These are phyloP conservation scores for Norana najaformis DNA, from an alignment of 2,888 invertebrate genomes.

Conservation along the genomic window DNA sequence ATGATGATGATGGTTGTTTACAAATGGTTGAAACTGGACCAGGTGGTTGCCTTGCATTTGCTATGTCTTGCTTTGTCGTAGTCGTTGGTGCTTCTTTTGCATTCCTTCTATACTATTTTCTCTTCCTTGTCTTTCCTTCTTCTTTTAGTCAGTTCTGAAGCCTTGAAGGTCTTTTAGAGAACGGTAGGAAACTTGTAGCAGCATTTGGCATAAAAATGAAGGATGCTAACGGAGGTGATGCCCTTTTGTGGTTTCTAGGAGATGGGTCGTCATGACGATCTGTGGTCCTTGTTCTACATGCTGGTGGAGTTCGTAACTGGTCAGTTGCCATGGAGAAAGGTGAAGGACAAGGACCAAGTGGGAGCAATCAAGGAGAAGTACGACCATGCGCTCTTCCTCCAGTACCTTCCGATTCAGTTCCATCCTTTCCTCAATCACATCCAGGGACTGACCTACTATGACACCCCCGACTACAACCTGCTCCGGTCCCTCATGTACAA, in stretches of 20 bases:
- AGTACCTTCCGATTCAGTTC: conserved; percentile 88
- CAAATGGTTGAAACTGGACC: neutral
- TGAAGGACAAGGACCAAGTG: conserved; percentile 93
- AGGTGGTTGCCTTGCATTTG: neutral
- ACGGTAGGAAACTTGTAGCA: neutral
- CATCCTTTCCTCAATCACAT: conserved; percentile 90
- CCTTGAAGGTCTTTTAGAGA: neutral
- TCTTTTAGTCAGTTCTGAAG: too few species aligned
- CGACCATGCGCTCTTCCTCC: conserved; percentile 87
- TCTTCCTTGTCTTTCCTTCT: too few species aligned
- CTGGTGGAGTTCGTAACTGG: conserved; percentile 98
- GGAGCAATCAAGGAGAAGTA: conserved; percentile 96
- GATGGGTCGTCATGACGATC: conserved; percentile 98
- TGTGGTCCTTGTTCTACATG: conserved; percentile 99
- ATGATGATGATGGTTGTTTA: neutral
- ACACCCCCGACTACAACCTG: conserved; percentile 93
- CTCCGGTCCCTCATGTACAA: conserved; percentile 70
- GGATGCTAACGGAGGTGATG: neutral
- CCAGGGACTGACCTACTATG: conserved; percentile 86
- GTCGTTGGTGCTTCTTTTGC: neutral
- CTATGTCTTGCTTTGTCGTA: neutral
- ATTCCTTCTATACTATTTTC: neutral
- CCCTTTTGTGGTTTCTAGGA: conserved; percentile 69
- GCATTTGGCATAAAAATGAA: neutral
- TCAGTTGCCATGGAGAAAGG: conserved; percentile 95